Conservation (phyloP, 2,113 vertebrate genomes). For the Capreolus pygargus region DNA sequence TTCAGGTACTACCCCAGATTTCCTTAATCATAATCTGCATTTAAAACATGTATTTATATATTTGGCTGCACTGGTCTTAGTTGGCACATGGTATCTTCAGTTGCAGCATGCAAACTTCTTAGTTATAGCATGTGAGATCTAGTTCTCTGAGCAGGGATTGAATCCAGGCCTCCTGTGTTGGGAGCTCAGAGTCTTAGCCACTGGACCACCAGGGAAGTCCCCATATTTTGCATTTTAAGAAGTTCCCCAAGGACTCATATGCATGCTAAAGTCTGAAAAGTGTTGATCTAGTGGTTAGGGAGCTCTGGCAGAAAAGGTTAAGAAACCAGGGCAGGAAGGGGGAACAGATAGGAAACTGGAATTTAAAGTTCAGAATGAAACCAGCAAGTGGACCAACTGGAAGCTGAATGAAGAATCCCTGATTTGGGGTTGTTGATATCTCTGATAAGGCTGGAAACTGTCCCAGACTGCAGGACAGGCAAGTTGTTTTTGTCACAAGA, state of each 20-base stretch:
- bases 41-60: background rate
- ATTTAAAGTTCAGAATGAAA: constrained; percentile 11
- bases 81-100: background rate
- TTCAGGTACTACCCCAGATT: background rate
- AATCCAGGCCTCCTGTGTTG: background rate
- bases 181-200: background rate
- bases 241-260: background rate
- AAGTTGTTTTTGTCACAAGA: background rate
- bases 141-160: background rate
- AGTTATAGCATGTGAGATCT: background rate
- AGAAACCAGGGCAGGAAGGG: background rate
- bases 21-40: background rate
- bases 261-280: background rate
- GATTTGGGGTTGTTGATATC: background rate
- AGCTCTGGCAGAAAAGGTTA: background rate
- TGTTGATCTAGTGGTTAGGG: background rate
- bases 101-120: background rate
- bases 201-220: background rate
- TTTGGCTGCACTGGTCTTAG: background rate
- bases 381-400: background rate
- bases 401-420: background rate
- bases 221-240: constrained; percentile 17
- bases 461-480: background rate
- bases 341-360: background rate
- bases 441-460: background rate